These are phyloP conservation scores for Nephrotoma appendiculata DNA, from an alignment of 2,888 invertebrate species.

Conservation along the genomic window DNA sequence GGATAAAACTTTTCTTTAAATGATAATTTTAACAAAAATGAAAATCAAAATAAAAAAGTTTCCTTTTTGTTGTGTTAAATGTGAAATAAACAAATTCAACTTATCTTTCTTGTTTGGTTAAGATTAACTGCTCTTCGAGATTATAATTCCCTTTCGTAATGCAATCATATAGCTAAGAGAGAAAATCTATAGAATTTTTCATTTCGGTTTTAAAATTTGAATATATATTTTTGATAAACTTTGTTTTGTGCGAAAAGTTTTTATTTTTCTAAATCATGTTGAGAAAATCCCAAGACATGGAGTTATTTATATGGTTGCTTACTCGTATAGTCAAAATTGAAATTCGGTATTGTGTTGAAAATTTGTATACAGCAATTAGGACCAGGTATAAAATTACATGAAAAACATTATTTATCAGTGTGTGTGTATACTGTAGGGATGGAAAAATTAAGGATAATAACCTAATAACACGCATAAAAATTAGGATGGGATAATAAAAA, in stretches of 20 bases:
- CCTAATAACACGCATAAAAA: too few species aligned
- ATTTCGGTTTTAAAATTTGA: background rate
- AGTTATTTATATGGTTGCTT: background rate
- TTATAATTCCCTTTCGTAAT: background rate
- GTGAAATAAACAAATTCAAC: background rate
- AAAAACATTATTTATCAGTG: too few species aligned
- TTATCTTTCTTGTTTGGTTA: background rate
- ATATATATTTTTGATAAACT: background rate
- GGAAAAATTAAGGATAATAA: too few species aligned
- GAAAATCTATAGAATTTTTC: background rate
- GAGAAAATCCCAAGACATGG: background rate
- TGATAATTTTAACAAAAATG: background rate
- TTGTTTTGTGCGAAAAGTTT: background rate
- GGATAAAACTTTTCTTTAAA: background rate
- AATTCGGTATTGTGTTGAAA: background rate
- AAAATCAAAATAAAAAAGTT: background rate
- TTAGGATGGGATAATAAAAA: too few species aligned
- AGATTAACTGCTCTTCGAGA: background rate
- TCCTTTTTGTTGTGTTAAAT: background rate
- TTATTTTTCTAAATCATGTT: background rate
- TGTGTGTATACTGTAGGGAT: too few species aligned
- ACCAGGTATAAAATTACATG: too few species aligned
- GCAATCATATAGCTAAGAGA: background rate
- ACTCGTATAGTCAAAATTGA: too few species aligned
- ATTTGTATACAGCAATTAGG: background rate